Evolutionary conservation across 1,140 invertebrate genomes (phyloP), one percentile per base, ranked within the genome.

Genomic region (Rhyacophila brunnea): DNA sequence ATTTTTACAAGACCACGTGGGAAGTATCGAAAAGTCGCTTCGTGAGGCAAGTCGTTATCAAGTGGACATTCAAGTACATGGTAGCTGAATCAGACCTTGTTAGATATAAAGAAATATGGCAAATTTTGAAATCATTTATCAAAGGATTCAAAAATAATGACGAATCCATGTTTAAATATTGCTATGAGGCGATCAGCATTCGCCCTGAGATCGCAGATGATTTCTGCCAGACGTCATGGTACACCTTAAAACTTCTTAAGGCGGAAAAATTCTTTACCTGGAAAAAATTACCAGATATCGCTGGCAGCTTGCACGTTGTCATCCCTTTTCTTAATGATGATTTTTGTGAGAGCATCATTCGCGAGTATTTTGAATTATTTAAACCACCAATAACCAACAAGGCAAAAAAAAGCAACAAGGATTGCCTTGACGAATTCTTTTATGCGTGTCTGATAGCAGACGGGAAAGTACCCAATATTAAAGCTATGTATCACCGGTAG

Each of bases 301-400:
- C 56, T 9, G 6, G 32, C 9, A 19, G 20, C 3, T 18, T 55
- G 2, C 23, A 17, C 1, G n/a, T 2, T 17, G 20, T 32, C 20
- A 45, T 60, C 1, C 32, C 59, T 11, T 34, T 46, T 9, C 23
- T 64, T 2, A 47, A 17, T 28, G 53, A 52, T 9, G 47, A 60
- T 11, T 64, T 64, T 28, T 64, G 62, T 19, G 48, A 59, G 6
- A 15, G 13, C 6, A n/a, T 64, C 1, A 48, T 60, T 1, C 13
- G 45, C 1, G 62, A 64, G 35, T 64, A 64, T 34, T 19, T 62
- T 6, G 11, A n/a, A n/a, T n/a, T n/a, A n/a, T n/a, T n/a, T n/a
- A n/a, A n/a, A n/a, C n/a, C n/a, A n/a, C n/a, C n/a, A n/a, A n/a
- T n/a, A n/a, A n/a, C n/a, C n/a, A n/a, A n/a, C n/a, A n/a, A n/a